Evolutionary conservation across 64 coral and sea anemone genomes (phyloP), one percentile per base, ranked within the genome.

Genomic region (Trachythela sp.): DNA sequence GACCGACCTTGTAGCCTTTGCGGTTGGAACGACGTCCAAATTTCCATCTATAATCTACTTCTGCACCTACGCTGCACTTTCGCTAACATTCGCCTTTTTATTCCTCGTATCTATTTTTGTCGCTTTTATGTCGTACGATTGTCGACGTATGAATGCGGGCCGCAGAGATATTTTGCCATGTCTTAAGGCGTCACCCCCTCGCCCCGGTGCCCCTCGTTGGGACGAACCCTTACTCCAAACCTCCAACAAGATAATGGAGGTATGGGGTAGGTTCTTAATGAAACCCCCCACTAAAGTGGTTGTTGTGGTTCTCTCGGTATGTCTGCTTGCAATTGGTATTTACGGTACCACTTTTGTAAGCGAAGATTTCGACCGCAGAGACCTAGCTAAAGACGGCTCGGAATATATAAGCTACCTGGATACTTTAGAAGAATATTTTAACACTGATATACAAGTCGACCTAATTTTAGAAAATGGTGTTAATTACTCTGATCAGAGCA

Each of bases 1-100:
- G 17, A 97, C 95, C 36, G 92, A 97, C 56, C 85, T 97, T 34
- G 92, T 94, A 13, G 92, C 95, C 1, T 97, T 97, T 90, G 95
- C 95, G 24, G 92, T 97, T 17, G 89, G 95, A 48, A 89, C 92
- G 4, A 86, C 84, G 15, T 90, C 95, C 34, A 52, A 75, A 48
- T 97, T 97, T 42, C 95, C 95, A 0, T 88, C 92, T 2, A 85
- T 97, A 6, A 39, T 32, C 15, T 94, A 94, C 27, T 97, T 97
- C 83, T 97, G 95, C 33, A 97, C 39, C 7, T 97, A 92, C 33
- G 95, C 92, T 36, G 87, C 95, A 11, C 77, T 97, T 43, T 89
- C 92, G 10, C 84, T 97, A 30, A 87, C 87, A 0, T 94, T 89
- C 84, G 89, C 95, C 15, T 97, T 87, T 67, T 84, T 97, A 41